A percentile compares a stretch with the other conserved stretches of the same genome.
These are phyloP conservation scores for Passer domesticus DNA, from an alignment of 2,113 vertebrate species.

Conservation along the genomic window DNA sequence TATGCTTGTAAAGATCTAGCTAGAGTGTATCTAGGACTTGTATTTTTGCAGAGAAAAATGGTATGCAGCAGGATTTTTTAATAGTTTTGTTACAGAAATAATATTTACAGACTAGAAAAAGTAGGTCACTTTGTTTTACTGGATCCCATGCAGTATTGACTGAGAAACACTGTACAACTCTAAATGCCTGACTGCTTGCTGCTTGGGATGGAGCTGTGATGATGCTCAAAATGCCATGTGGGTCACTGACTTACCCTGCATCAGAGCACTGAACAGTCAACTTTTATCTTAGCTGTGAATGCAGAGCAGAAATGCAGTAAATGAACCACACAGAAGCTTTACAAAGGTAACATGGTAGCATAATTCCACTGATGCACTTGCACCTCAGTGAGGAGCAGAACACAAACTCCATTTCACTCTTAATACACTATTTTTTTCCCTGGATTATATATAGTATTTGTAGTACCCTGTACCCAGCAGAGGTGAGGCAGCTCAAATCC, in stretches of 20 bases:
- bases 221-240: slow-evolving; percentile 11
- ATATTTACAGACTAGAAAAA: slow-evolving; percentile 50
- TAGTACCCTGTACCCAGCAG: not conserved
- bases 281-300: not conserved
- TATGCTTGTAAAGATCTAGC: not conserved
- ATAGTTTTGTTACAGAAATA: slow-evolving; percentile 43
- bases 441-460: not conserved
- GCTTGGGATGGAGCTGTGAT: not conserved
- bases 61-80: slow-evolving; percentile 11
- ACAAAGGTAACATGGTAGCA: not conserved
- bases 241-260: not conserved
- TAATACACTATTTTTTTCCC: not conserved
- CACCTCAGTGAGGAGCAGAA: not conserved
- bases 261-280: not conserved
- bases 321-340: not conserved
- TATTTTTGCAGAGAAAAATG: slow-evolving; percentile 1
- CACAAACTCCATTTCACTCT: not conserved
- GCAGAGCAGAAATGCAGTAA: not conserved
- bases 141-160: not conserved
- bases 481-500: not conserved
- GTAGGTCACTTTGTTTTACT: slow-evolving; percentile 56
- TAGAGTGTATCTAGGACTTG: not conserved
- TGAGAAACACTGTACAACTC: not conserved
- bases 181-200: slow-evolving; percentile 21
- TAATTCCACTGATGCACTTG: not conserved